phyloP scores from a whole-genome alignment of 2,888 invertebrate species.

The Ectemnius continuus region DNA sequence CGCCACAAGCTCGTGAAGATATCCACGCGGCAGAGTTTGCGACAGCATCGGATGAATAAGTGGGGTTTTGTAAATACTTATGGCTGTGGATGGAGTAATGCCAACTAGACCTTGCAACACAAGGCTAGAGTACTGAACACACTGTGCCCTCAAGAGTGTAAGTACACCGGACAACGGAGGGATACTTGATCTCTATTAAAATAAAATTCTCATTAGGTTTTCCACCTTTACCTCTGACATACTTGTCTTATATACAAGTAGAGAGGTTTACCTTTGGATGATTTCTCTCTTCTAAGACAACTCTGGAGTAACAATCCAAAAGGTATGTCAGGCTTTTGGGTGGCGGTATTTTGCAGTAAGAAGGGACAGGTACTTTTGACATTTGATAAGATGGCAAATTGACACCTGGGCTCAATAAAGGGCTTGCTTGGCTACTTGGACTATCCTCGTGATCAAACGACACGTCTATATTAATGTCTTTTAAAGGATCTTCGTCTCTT shows the following conservation, averaged over 20 bases:
- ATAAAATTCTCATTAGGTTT: slow-evolving; percentile 3
- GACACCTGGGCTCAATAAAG: slow-evolving; percentile 76
- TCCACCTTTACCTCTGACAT: too few species aligned
- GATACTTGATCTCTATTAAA: slow-evolving; percentile 83
- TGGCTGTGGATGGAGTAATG: slow-evolving; percentile 64
- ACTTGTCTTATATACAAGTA: not conserved
- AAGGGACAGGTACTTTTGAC: slow-evolving; percentile 74
- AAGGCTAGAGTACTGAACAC: slow-evolving; percentile 81
- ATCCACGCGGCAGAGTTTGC: slow-evolving; percentile 86
- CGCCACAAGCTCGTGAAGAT: slow-evolving; percentile 84
- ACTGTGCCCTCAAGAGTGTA: slow-evolving; percentile 80
- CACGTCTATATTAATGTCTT: slow-evolving; percentile 78
- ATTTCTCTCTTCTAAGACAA: slow-evolving; percentile 86
- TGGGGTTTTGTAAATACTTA: slow-evolving; percentile 80
- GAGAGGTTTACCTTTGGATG: slow-evolving; percentile 82
- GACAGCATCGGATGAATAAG: slow-evolving; percentile 85
- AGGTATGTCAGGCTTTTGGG: slow-evolving; percentile 78
- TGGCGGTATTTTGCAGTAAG: slow-evolving; percentile 76
- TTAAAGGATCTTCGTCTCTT: slow-evolving; percentile 81
- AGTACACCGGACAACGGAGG: slow-evolving; percentile 86
- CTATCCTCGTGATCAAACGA: slow-evolving; percentile 75
- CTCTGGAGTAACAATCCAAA: slow-evolving; percentile 84
- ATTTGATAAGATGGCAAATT: slow-evolving; percentile 75
- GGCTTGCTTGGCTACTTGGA: slow-evolving; percentile 77
- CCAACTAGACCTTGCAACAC: slow-evolving; percentile 80